phyloP scores from a whole-genome alignment of 2,888 invertebrate species.

The Phytoseiulus persimilis region DNA sequence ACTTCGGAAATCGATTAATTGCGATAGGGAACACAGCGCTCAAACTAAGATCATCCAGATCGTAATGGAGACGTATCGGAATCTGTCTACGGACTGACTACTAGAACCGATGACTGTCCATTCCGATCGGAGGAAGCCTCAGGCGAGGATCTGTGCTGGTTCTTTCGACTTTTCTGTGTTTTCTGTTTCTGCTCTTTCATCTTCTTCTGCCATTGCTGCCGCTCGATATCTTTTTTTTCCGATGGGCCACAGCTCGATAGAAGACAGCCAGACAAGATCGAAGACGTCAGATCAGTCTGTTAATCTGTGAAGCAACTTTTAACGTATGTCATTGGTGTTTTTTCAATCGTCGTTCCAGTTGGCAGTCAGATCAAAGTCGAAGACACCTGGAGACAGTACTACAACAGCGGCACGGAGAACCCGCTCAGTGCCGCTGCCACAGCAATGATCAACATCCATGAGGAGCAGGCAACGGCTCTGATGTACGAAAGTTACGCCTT shows the following conservation, averaged over 20 bases:
- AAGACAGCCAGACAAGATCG: background rate
- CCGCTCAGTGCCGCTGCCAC: conserved; percentile 24
- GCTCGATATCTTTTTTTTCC: background rate
- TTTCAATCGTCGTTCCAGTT: conserved; percentile 10
- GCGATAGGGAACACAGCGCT: background rate
- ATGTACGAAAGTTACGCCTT: conserved; percentile 29
- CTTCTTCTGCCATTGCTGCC: background rate
- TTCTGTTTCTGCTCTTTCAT: background rate
- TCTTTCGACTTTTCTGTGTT: background rate
- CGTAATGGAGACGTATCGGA: background rate
- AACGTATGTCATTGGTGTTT: background rate
- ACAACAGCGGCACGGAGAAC: conserved; percentile 17
- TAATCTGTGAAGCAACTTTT: background rate
- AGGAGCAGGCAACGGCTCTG: conserved; percentile 12
- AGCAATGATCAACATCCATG: conserved; percentile 35
- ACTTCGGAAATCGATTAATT: background rate
- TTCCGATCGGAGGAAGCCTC: background rate
- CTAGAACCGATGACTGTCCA: background rate
- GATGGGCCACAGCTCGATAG: background rate
- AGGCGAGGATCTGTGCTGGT: background rate
- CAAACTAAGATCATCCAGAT: background rate
- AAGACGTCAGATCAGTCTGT: background rate
- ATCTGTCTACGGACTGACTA: background rate
- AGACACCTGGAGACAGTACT: conserved; percentile 29
- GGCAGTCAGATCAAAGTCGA: conserved; percentile 28